Evolutionary conservation across 1,140 invertebrate species (phyloP).

Genomic region (Orchestia grillus): DNA sequence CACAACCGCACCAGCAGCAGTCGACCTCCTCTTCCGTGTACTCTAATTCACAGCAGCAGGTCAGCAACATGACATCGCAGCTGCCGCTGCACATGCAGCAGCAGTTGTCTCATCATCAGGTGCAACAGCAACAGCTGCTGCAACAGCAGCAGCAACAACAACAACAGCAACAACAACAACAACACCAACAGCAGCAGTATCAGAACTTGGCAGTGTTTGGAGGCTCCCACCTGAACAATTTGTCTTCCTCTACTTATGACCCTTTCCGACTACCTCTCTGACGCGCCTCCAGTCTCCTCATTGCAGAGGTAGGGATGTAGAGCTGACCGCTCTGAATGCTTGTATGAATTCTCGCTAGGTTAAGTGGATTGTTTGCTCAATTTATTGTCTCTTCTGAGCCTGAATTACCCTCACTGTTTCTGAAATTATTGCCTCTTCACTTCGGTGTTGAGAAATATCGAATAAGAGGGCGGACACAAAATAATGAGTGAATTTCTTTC

Average conservation of each 20-base stretch:
- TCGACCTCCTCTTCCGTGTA: neutral
- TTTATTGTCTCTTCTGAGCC: neutral
- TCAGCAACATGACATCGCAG: neutral
- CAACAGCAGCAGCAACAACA: neutral
- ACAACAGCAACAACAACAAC: neutral
- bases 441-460: neutral
- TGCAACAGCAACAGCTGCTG: neutral
- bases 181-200: conserved; percentile 35
- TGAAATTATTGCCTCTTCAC: neutral
- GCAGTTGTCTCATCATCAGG: neutral
- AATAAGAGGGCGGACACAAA: neutral
- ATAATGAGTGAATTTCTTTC: no score
- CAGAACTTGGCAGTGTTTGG: neutral
- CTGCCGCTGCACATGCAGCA: conserved; percentile 44
- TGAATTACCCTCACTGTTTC: neutral
- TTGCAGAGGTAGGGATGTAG: neutral
- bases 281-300: neutral
- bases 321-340: neutral
- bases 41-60: neutral
- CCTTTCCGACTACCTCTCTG: conserved; percentile 11
- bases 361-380: neutral
- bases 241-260: conserved; percentile 26
- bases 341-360: neutral
- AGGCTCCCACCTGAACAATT: conserved; percentile 9
- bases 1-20: neutral